Percentiles rank a stretch among this genome's conserved stretches.
Evolutionary conservation across 2,888 invertebrate genomes (phyloP).

Genomic region (Clostera curtula): DNA sequence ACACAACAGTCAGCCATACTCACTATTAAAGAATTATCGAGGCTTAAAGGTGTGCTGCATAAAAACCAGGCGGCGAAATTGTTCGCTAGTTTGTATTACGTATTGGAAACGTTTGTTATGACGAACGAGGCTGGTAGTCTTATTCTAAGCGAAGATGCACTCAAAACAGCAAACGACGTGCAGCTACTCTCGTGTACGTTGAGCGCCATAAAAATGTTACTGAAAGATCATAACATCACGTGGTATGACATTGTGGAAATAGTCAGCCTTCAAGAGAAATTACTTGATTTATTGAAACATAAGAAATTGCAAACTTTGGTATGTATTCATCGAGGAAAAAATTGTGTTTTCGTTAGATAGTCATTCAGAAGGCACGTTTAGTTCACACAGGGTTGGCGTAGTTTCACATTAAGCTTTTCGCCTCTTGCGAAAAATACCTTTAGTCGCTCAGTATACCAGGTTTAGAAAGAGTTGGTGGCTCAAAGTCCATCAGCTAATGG

Average conservation of each 20-base stretch:
- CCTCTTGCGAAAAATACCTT: too few relatives aligned
- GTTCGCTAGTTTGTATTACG: conserved; percentile 30
- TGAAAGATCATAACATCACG: conserved; percentile 32
- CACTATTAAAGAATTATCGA: conserved; percentile 23
- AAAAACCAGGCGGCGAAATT: conserved; percentile 27
- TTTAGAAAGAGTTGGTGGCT: too few relatives aligned
- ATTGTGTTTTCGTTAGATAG: background rate
- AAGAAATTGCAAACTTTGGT: conserved; percentile 27
- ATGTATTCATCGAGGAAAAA: conserved; percentile 5
- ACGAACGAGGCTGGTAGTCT: conserved; percentile 23
- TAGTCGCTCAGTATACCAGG: too few relatives aligned
- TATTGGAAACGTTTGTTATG: conserved; percentile 25
- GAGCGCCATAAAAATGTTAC: conserved; percentile 27
- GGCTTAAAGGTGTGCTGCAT: conserved; percentile 25
- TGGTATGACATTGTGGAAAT: conserved; percentile 38
- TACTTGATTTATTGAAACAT: conserved; percentile 30
- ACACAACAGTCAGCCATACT: conserved; percentile 17
- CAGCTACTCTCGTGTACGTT: conserved; percentile 24
- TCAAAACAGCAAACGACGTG: conserved; percentile 23
- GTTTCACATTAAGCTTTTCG: too few relatives aligned
- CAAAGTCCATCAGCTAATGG: too few relatives aligned
- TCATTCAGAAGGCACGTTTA: background rate
- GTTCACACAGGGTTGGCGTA: too few relatives aligned
- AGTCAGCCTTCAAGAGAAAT: conserved; percentile 26
- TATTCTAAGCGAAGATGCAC: conserved; percentile 19